Percentiles rank a stretch among this genome's conserved stretches.
Evolutionary conservation across 2,888 invertebrate species (phyloP).

Genomic region (Tenthredo amoena): DNA sequence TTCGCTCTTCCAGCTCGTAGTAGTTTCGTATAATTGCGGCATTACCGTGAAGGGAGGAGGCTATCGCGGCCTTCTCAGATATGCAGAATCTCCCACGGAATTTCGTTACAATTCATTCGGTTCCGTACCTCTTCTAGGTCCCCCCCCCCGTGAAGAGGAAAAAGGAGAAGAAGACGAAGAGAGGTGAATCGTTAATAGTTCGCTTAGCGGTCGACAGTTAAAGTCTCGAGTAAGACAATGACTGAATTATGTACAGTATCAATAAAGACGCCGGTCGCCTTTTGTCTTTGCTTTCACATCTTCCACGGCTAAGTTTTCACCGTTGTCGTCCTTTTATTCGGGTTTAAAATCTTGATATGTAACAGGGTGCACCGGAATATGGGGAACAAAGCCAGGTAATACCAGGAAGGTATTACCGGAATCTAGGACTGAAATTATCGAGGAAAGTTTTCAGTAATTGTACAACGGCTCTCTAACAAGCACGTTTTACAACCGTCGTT

Average conservation of each 20-base stretch:
- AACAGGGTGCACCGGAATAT: background rate
- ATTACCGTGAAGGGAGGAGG: background rate
- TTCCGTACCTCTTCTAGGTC: background rate
- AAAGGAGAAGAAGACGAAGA: background rate
- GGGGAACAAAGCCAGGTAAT: background rate
- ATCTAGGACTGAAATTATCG: slow-evolving; percentile 39
- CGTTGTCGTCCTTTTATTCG: background rate
- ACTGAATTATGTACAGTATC: slow-evolving; percentile 44
- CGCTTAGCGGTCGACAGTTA: background rate
- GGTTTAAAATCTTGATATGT: background rate
- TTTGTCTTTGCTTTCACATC: background rate
- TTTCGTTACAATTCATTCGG: background rate
- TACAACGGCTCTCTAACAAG: slow-evolving; percentile 36
- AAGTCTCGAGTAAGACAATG: slow-evolving; percentile 25
- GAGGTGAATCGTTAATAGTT: background rate
- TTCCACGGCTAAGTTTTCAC: background rate
- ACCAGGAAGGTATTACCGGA: background rate
- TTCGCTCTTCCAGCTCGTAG: background rate
- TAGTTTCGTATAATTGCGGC: slow-evolving; percentile 25
- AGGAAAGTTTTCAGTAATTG: slow-evolving; percentile 39
- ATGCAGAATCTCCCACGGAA: background rate
- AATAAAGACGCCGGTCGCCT: slow-evolving; percentile 20
- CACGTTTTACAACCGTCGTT: slow-evolving; percentile 38
- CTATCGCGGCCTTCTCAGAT: background rate
- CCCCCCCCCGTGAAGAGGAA: background rate